Evolutionary conservation across 1,140 invertebrate genomes (phyloP).

Genomic region (Harpegnathos saltator): DNA sequence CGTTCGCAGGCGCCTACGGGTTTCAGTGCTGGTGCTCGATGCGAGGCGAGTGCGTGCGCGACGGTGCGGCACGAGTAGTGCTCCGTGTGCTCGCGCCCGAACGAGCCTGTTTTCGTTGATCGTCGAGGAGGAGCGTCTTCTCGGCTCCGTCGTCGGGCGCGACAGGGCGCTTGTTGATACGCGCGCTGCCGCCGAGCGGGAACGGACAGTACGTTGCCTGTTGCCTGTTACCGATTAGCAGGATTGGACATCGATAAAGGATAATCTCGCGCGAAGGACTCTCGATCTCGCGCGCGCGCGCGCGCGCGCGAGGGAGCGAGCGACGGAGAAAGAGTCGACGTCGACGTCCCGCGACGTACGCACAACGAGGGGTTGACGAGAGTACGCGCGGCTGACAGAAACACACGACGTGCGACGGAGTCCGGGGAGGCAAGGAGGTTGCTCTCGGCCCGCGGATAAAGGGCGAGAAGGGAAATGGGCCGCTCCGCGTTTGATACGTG

Average conservation of each 20-base stretch:
- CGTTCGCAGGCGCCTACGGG: constrained; percentile 64
- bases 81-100: constrained; percentile 51
- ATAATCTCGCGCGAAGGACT: not conserved
- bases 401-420: not conserved
- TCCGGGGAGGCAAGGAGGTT: constrained; percentile 42
- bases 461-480: constrained; percentile 73
- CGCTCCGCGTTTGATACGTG: constrained; percentile 74
- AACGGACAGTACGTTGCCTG: no score
- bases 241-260: not conserved
- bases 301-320: no score
- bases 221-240: no score
- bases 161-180: not conserved
- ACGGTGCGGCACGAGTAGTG: constrained; percentile 57
- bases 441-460: constrained; percentile 64
- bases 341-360: not conserved
- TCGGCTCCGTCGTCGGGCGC: constrained; percentile 11
- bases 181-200: no score
- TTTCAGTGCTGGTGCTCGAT: constrained; percentile 73
- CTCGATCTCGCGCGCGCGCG: no score
- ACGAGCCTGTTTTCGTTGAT: constrained; percentile 63
- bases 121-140: constrained; percentile 31
- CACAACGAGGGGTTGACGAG: not conserved
- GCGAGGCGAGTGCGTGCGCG: constrained; percentile 66
- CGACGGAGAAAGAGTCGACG: not conserved
- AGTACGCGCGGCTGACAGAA: not conserved